Percentiles rank a stretch among this genome's conserved stretches.
phyloP scores from a whole-genome alignment of 2,797 vertebrate species.

The Antrozous pallidus region DNA sequence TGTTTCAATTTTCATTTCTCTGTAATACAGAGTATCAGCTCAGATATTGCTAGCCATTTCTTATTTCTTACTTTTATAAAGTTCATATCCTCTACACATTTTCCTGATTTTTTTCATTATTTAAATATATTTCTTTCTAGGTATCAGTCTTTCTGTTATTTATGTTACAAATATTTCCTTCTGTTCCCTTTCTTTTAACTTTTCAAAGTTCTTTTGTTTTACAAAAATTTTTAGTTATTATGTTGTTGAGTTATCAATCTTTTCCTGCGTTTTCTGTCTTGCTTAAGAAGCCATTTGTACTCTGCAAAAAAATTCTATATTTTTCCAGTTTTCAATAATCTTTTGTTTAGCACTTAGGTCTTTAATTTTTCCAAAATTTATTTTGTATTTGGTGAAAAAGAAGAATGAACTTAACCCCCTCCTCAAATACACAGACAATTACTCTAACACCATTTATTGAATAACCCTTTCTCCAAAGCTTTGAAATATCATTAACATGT shows the following conservation, averaged over 20 bases:
- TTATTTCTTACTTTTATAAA: neutral
- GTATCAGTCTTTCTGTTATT: neutral
- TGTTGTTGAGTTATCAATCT: neutral
- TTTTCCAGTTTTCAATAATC: neutral
- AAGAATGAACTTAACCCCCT: neutral
- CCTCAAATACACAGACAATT: neutral
- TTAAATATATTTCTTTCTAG: neutral
- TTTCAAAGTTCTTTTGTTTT: neutral
- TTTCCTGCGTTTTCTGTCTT: neutral
- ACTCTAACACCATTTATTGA: neutral
- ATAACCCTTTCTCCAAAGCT: neutral
- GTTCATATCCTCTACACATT: neutral
- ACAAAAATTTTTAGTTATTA: neutral
- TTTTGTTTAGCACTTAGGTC: neutral
- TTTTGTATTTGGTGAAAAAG: neutral
- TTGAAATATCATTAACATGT: neutral
- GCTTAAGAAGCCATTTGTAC: neutral
- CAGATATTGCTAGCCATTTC: neutral
- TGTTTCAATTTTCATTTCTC: slow-evolving; percentile 6
- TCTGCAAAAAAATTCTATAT: neutral
- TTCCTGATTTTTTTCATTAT: neutral
- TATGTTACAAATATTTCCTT: neutral
- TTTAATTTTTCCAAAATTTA: neutral
- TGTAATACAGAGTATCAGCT: neutral
- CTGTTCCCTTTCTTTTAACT: neutral